A percentile compares a stretch with the other conserved stretches of the same genome.
phyloP scores from a whole-genome alignment of 2,888 invertebrate genomes.

The Caenorhabditis sp. region DNA sequence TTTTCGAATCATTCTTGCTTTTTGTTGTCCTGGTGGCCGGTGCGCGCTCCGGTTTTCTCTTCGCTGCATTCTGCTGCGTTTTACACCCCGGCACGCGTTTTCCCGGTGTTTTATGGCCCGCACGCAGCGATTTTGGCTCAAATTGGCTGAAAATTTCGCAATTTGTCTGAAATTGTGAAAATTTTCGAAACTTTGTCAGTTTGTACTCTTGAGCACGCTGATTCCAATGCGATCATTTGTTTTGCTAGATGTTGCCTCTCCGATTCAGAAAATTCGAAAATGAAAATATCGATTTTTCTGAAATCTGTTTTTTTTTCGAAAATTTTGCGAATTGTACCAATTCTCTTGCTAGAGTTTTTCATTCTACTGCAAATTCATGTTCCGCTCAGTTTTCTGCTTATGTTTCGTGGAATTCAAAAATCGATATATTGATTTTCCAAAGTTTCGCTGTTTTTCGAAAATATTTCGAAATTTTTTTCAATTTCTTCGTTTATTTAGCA shows the following conservation, averaged over 20 bases:
- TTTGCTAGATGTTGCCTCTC: not conserved
- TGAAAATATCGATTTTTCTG: too few species aligned
- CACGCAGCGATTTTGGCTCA: not conserved
- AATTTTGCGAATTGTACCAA: too few species aligned
- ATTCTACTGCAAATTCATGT: too few species aligned
- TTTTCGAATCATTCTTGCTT: slow-evolving; percentile 38
- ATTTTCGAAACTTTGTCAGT: not conserved
- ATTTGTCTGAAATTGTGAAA: slow-evolving; percentile 3
- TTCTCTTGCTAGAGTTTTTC: too few species aligned
- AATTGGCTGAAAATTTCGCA: slow-evolving; percentile 1
- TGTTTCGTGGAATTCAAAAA: too few species aligned
- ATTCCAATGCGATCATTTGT: not conserved
- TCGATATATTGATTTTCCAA: slow-evolving; percentile 18
- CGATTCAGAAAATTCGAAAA: not conserved
- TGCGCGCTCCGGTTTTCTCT: slow-evolving; percentile 32
- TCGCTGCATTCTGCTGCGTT: not conserved
- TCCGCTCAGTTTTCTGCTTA: too few species aligned
- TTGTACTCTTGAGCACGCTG: not conserved
- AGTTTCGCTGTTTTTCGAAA: not conserved
- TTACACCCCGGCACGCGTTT: slow-evolving; percentile 15
- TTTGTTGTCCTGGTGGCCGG: slow-evolving; percentile 47
- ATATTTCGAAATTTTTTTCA: not conserved
- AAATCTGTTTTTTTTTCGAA: too few species aligned
- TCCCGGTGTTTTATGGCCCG: not conserved
- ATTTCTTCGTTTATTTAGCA: not conserved